Evolutionary conservation across 2,888 invertebrate species (phyloP).

Genomic region (Calliopum simillimum): DNA sequence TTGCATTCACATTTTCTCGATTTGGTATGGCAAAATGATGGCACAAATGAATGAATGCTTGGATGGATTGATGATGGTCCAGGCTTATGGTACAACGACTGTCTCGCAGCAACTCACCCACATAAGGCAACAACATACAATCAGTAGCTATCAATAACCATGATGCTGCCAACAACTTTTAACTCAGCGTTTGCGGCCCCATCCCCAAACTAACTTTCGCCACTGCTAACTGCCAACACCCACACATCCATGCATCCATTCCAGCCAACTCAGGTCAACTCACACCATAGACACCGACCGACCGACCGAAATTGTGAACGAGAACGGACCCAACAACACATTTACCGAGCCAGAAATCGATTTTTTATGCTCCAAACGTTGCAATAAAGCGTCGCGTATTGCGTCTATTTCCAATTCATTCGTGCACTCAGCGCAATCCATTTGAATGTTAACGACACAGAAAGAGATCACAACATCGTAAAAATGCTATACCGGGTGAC

Average conservation of each 20-base stretch:
- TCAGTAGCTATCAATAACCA: background rate
- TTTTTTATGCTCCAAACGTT: slow-evolving; percentile 22
- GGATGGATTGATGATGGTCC: slow-evolving; percentile 29
- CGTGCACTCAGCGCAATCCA: slow-evolving; percentile 37
- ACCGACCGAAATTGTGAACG: background rate
- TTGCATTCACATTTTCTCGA: slow-evolving; percentile 36
- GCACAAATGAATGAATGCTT: background rate
- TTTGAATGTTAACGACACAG: slow-evolving; percentile 39
- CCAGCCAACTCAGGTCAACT: background rate
- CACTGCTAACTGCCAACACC: background rate
- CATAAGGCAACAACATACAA: background rate
- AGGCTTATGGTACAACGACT: slow-evolving; percentile 36
- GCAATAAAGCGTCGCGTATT: slow-evolving; percentile 27
- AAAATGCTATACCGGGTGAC: slow-evolving; percentile 18
- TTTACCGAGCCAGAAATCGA: slow-evolving; percentile 23
- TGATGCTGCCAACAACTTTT: background rate
- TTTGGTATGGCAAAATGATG: slow-evolving; percentile 10
- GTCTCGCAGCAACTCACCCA: slow-evolving; percentile 9
- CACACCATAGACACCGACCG: background rate
- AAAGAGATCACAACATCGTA: slow-evolving; percentile 40
- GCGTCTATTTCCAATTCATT: slow-evolving; percentile 40
- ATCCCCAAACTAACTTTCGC: background rate
- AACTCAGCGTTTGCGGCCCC: background rate
- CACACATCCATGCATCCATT: background rate
- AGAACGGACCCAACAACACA: too few species aligned